Base-by-base conservation (phyloP, 2,888 invertebrate species). In the Bruchidius siliquastri region DNA sequence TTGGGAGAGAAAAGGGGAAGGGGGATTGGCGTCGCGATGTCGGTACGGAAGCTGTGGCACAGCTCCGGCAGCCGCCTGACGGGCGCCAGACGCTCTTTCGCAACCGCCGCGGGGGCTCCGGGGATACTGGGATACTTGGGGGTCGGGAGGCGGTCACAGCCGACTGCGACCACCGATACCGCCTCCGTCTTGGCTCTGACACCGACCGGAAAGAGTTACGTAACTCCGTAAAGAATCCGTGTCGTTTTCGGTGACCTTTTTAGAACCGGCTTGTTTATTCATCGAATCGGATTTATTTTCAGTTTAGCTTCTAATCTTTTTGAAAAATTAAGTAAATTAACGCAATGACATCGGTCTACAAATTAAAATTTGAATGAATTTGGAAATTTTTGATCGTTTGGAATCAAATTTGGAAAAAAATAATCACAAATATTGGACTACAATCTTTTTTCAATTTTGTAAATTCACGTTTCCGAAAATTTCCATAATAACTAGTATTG, bases 31-130 rank as follows among this genome's bases (percentile, higher is more conserved):
- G 49, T 49, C 49, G 49, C 13, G 49, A 49, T 49, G 49, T 49
- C 49, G 49, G 49, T 49, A 13, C 49, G 49, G 49, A 49, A 49
- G 49, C 49, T 49, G 49, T 8, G 30, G 30, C 30, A 8, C 4
- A 8, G 30, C 30, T 30, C 30, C 49, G 49, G 49, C 49, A 49
- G 84, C 76, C 82, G 74, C 72, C 83, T 82, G 79, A 79, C 81
- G 81, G 79, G 81, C 77, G 79, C 79, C 80, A 83, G 77, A 76
- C 77, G 79, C 78, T 74, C 79, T 77, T 76, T 76, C 78, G 77
- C 79, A 78, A 76, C 77, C 75, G 77, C 78, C 77, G 75, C 74
- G 77, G 8, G 49, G 49, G 49, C 49, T 49, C 8, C 49, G 49
- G 18, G 49, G 49, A 13, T 3, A 13, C 49, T 49, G 49, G 49